Base-by-base conservation (phyloP, 2,797 vertebrate genomes). In the Hypotaenidia philippensis region DNA sequence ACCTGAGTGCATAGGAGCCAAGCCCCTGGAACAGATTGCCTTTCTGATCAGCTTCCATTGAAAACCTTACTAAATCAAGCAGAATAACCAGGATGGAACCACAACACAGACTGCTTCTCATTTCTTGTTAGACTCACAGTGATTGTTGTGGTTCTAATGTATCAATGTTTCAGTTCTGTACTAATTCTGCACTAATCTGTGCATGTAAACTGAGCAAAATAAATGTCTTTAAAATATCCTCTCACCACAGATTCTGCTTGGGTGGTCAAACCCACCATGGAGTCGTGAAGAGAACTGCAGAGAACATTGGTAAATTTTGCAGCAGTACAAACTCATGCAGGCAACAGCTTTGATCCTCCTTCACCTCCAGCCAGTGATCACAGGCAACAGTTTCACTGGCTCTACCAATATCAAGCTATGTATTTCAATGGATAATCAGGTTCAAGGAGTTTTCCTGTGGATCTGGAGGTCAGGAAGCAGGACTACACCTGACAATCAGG, bases 151-250 rank as follows among this genome's bases (percentile, higher is more conserved):
- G 78, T 91, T 86, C 61, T 75, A 59, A 49, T 2, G 32, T 68
- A 85, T 87, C 94, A 87, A 55, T 95, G 79, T 94, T 59, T 89
- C 71, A 38, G 77, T 91, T 94, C 91, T 72, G 80, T 69, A 79
- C 86, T 95, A 22, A 87, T 92, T 95, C 89, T 89, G 63, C 49
- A 66, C 63, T 80, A 93, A 95, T 92, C 85, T 77, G 38, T 32
- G 12, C 29, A 21, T 21, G 55, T 59, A 85, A 94, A 87, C 25
- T 23, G 20, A 86, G 75, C 60, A 80, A 83, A 97, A 95, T 29
- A 89, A 92, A 76, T 49, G 25, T 75, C 77, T 93, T 90, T 66
- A 92, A 92, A 71, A 71, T 87, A 74, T 20, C 78, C 38, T 12
- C 56, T 80, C 22, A 68, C 53, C 38, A 31, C 61, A 90, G 88